Conservation (phyloP, 2,113 vertebrate species). For the Cyphomyrus plagiostoma region DNA sequence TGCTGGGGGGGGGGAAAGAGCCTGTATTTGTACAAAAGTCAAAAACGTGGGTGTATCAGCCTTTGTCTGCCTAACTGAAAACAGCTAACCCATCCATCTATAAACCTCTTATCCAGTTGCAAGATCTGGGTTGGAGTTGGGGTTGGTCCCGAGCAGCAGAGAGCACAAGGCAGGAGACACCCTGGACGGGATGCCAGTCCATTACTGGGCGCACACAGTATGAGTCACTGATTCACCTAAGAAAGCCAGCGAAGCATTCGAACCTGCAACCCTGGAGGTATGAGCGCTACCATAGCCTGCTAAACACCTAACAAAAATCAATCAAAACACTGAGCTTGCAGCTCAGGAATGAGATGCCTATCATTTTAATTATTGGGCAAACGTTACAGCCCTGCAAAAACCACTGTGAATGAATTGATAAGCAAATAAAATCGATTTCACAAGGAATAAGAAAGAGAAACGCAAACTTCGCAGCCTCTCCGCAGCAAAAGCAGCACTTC, state of each 20-base stretch:
- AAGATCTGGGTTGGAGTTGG: background rate
- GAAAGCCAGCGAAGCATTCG: background rate
- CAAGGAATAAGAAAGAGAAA: slow-evolving; percentile 2
- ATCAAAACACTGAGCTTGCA: background rate
- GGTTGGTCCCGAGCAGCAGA: background rate
- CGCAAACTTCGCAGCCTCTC: background rate
- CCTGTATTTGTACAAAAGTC: background rate
- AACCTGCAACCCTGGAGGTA: background rate
- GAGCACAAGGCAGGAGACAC: background rate
- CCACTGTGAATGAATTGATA: background rate
- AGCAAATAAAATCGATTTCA: background rate
- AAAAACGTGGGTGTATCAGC: background rate
- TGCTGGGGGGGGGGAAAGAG: background rate
- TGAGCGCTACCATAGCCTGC: background rate
- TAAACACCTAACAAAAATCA: background rate
- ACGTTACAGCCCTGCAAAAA: background rate
- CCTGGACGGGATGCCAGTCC: background rate
- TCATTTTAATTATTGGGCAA: background rate
- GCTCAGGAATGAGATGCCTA: background rate
- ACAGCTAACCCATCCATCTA: background rate
- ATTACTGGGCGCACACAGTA: background rate
- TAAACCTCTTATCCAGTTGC: background rate
- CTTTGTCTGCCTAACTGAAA: background rate
- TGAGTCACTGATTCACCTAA: background rate
- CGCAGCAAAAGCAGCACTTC: background rate